phyloP scores from a whole-genome alignment of 2,888 invertebrate genomes.

The Xestia rhomboidea region DNA sequence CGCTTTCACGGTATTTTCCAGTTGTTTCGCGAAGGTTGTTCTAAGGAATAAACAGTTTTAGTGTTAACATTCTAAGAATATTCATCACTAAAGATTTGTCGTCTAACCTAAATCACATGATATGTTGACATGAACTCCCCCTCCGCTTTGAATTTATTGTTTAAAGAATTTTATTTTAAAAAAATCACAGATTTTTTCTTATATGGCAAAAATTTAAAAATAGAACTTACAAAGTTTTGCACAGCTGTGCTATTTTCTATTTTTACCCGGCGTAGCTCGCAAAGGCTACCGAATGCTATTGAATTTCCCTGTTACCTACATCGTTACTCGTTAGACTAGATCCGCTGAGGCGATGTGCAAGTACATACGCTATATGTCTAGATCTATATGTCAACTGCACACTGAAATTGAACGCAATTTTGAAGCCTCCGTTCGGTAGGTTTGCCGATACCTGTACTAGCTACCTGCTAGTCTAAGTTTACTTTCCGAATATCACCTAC shows the following conservation, averaged over 20 bases:
- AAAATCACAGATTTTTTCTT: neutral
- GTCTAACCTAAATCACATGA: neutral
- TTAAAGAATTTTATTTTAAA: neutral
- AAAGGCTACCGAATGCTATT: constrained; percentile 47
- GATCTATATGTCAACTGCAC: constrained; percentile 16
- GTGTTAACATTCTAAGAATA: constrained; percentile 9
- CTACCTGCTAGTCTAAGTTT: too few species aligned
- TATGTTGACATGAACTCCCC: neutral
- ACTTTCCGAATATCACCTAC: neutral
- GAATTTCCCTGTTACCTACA: constrained; percentile 49
- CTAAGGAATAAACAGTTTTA: constrained; percentile 21
- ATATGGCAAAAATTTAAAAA: neutral
- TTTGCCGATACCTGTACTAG: neutral
- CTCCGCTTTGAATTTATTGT: neutral
- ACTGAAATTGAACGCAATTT: constrained; percentile 19
- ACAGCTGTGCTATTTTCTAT: neutral
- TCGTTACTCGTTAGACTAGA: constrained; percentile 50
- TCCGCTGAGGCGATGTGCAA: neutral
- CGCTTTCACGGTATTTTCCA: constrained; percentile 37
- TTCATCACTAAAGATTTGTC: neutral
- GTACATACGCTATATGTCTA: neutral
- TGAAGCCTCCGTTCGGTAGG: neutral
- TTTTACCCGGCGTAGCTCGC: constrained; percentile 23
- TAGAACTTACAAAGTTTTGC: neutral
- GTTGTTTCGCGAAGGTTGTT: constrained; percentile 22